These are phyloP conservation scores for Aselliscus stoliczkanus DNA, from an alignment of 2,797 vertebrate species.

Conservation along the genomic window DNA sequence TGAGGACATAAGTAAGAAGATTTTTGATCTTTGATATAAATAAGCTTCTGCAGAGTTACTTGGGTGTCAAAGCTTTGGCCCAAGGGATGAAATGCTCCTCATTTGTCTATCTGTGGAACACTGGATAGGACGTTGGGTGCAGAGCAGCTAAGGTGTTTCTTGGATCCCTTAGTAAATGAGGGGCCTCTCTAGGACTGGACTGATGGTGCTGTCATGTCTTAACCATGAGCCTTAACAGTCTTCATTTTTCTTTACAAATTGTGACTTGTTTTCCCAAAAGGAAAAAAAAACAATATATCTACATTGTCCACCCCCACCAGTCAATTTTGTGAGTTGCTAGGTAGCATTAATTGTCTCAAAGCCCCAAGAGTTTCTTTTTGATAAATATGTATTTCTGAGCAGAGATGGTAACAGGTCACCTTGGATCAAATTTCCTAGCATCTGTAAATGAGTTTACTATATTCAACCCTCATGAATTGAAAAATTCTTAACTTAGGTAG, in stretches of 20 bases:
- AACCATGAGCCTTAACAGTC: neutral
- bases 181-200: neutral
- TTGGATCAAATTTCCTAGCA: neutral
- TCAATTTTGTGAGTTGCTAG: neutral
- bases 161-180: neutral
- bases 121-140: neutral
- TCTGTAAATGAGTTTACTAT: neutral
- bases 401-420: neutral
- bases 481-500: neutral
- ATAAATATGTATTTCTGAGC: neutral
- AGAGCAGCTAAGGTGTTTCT: neutral
- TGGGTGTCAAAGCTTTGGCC: neutral
- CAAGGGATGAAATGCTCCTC: neutral
- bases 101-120: neutral
- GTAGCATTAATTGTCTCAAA: neutral
- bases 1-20: neutral
- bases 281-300: neutral
- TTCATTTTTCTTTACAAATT: neutral
- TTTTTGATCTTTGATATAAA: neutral
- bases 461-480: neutral
- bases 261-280: neutral
- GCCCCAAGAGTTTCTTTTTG: neutral
- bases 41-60: neutral
- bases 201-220: neutral
- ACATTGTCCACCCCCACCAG: neutral